Percentiles rank a stretch among this genome's conserved stretches.
Evolutionary conservation across 2,888 invertebrate species (phyloP).

Genomic region (Cephus sareptanus): DNA sequence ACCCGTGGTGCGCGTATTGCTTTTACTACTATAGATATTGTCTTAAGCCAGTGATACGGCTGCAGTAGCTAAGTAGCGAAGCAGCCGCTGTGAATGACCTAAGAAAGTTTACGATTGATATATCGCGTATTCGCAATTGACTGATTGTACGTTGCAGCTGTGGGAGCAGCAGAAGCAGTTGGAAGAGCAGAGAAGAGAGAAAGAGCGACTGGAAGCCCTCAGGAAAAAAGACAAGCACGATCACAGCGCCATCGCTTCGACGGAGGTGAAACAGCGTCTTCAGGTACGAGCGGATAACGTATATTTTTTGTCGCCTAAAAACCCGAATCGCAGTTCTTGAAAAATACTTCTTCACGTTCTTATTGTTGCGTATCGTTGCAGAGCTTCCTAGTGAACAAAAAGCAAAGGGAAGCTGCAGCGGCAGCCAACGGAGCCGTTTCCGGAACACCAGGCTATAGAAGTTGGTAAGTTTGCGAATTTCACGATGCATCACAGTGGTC

Average conservation of each 20-base stretch:
- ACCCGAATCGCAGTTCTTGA: not conserved
- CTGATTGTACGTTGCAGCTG: conserved; percentile 71
- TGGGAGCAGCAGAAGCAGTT: conserved; percentile 91
- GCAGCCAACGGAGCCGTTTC: conserved; percentile 75
- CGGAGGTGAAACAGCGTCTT: conserved; percentile 95
- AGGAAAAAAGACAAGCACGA: conserved; percentile 95
- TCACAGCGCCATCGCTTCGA: conserved; percentile 95
- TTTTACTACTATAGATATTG: not conserved
- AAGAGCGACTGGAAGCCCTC: conserved; percentile 86
- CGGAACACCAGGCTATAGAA: conserved; percentile 78
- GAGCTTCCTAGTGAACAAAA: conserved; percentile 85
- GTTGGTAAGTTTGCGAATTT: conserved; percentile 72
- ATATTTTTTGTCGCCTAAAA: not conserved
- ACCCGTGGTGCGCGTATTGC: not conserved
- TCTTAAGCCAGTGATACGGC: not conserved
- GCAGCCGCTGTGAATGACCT: not conserved
- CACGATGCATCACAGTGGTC: not conserved
- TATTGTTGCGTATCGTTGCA: conserved; percentile 57
- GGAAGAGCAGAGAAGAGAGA: conserved; percentile 83
- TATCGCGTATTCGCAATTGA: not conserved
- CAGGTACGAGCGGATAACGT: conserved; percentile 71
- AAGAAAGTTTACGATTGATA: not conserved
- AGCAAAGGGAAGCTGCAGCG: conserved; percentile 80
- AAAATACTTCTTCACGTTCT: not conserved
- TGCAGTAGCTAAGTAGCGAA: not conserved